phyloP scores from a whole-genome alignment of 2,113 vertebrate species.

The Phylloscopus trochiloides region DNA sequence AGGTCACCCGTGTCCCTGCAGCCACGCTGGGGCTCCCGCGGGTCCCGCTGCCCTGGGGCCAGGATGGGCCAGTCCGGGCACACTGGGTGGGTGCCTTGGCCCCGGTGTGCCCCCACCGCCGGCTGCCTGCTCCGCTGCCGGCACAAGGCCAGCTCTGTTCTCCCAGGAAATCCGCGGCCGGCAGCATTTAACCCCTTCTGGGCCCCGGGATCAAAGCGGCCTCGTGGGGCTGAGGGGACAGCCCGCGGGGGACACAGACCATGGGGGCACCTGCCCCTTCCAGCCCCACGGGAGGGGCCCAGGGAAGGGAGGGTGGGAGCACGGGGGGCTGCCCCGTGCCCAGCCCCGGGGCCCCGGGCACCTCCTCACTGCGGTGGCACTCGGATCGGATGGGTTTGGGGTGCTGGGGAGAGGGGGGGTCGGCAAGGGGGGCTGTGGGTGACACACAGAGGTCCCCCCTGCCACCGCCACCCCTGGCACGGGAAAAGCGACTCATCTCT shows the following conservation, averaged over 20 bases:
- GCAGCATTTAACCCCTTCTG: not conserved
- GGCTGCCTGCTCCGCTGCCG: not conserved
- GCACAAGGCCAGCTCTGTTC: not conserved
- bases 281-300: not conserved
- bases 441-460: not conserved
- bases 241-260: not conserved
- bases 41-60: not conserved
- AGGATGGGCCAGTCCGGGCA: not conserved
- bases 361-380: not conserved
- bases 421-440: not conserved
- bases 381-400: fast-evolving
- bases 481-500: not conserved
- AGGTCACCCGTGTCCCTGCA: not conserved
- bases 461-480: not conserved
- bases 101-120: not conserved
- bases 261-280: fast-evolving
- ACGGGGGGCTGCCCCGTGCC: not conserved
- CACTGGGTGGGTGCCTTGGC: not conserved
- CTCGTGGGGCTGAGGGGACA: not conserved
- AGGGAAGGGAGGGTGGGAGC: not conserved
- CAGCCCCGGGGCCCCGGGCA: not conserved
- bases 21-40: not conserved
- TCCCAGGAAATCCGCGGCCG: not conserved
- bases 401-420: not conserved
- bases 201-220: fast-evolving